Evolutionary conservation across 2,113 vertebrate species (phyloP), one percentile per base, ranked within the genome.

Genomic region (Coreoperca whiteheadi): DNA sequence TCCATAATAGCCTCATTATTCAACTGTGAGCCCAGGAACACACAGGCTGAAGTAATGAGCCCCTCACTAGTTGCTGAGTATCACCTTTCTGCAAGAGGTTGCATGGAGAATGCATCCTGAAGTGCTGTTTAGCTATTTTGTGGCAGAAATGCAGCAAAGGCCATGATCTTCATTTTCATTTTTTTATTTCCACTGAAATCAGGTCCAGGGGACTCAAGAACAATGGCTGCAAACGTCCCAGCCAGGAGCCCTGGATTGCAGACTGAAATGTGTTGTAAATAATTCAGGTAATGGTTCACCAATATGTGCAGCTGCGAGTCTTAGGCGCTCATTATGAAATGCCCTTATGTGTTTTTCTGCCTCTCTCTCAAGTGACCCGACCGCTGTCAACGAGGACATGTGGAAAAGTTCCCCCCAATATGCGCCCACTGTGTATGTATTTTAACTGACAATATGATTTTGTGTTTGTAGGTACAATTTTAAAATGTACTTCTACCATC

Each of bases 1-100:
- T 94, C 92, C 92, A 92, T 95, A 95, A 94, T 93, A 91, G 92
- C 85, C 92, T 95, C 94, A 94, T 96, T 96, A 96, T 95, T 96
- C 94, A 95, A 89, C 71, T 34, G 83, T 28, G 82, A 81, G 87
- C 77, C 78, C 86, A 73, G 90, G 83, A 93, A 94, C 90, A 87
- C 92, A 85, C 70, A 66, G 75, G 81, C 88, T 89, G 87, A 86
- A 89, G 91, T 94, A 95, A 94, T 95, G 93, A 95, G 92, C 85
- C 85, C 86, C 86, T 89, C 83, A 90, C 91, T 93, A 92, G 91
- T 85, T 91, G 92, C 91, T 91, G 89, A 92, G 87, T 91, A 85
- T 91, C 88, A 89, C 88, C 85, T 90, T 93, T 89, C 87, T 77
- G 64, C 82, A 66, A 84, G 83, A 70, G 91, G 85, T 77, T 90